Base-by-base conservation (phyloP, 2,797 vertebrate species). In the Sciurus carolinensis region DNA sequence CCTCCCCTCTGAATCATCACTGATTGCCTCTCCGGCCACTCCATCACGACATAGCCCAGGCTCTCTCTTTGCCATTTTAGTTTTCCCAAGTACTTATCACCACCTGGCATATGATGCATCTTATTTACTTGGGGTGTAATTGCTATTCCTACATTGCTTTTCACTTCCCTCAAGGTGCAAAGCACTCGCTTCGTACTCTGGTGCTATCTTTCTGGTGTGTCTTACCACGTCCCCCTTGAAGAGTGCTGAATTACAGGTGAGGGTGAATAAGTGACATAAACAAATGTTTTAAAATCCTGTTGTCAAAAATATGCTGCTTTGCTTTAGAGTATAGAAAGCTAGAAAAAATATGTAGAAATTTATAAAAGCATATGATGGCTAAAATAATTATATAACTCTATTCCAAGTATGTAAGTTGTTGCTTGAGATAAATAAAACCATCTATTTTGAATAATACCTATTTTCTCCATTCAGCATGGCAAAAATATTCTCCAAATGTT, bases 361-460 rank as follows among this genome's bases (percentile, higher is more conserved):
- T 72, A 93, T 59, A n/a, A 62, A 54, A 57, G 88, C 4, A 79
- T 2, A 80, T n/a, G 15, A 30, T 30, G 73, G 79, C 71, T 77
- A 28, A 72, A 96, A 95, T 80, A 90, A 87, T 54, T 83, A 66
- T 44, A 17, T 75, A 72, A 88, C 72, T 81, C 87, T 87, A 92
- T 85, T 94, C 54, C 76, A 13, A 57, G 9, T 94, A 47, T 54
- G 36, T 76, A 97, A 62, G 5, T 77, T 69, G 9, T 64, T 92
- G n/a, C 47, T 67, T 84, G 33, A 87, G 67, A 83, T 89, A 90
- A 91, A 92, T 86, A 59, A 92, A 87, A 67, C 42, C 59, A 87
- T 86, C 50, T 66, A 52, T 72, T 77, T 82, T 86, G n/a, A 93
- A 81, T 54, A 77, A 28, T 39, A 47, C 4, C 33, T 77, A 36